A percentile compares a stretch with the other conserved stretches of the same genome.
phyloP scores from a whole-genome alignment of 1,140 invertebrate genomes.

The Plutomurus gul region DNA sequence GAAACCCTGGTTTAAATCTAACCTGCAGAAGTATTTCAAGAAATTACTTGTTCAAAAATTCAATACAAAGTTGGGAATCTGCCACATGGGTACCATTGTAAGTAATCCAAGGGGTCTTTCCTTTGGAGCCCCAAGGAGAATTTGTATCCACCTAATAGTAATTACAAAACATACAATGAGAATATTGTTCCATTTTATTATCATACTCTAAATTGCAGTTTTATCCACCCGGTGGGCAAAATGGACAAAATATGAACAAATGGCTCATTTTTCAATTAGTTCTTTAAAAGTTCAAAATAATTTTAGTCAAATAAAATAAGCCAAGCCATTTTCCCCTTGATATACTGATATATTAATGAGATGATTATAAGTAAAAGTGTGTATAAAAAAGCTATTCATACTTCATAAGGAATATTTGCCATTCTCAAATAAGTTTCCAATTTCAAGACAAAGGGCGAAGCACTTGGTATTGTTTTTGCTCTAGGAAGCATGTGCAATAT shows the following conservation, averaged over 20 bases:
- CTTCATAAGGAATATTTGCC: constrained; percentile 55
- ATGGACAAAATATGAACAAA: no score
- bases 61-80: constrained; percentile 56
- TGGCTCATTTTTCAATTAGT: no score
- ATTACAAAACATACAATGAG: neutral
- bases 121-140: constrained; percentile 46
- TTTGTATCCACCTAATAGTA: constrained; percentile 42
- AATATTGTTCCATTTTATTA: no score
- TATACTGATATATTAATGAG: no score
- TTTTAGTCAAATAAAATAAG: no score
- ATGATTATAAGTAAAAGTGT: no score
- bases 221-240: no score
- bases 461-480: constrained; percentile 43
- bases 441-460: constrained; percentile 49
- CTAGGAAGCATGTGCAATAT: constrained; percentile 29
- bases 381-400: no score
- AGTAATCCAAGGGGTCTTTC: constrained; percentile 59
- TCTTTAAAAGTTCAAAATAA: no score
- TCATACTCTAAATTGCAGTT: no score
- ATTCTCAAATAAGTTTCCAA: constrained; percentile 56
- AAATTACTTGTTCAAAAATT: constrained; percentile 45
- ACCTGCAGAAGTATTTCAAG: neutral
- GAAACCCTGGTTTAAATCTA: neutral
- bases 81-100: constrained; percentile 58
- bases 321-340: no score